Evolutionary conservation across 2,888 invertebrate genomes (phyloP).

Genomic region (Chrysotoxum bicinctum): DNA sequence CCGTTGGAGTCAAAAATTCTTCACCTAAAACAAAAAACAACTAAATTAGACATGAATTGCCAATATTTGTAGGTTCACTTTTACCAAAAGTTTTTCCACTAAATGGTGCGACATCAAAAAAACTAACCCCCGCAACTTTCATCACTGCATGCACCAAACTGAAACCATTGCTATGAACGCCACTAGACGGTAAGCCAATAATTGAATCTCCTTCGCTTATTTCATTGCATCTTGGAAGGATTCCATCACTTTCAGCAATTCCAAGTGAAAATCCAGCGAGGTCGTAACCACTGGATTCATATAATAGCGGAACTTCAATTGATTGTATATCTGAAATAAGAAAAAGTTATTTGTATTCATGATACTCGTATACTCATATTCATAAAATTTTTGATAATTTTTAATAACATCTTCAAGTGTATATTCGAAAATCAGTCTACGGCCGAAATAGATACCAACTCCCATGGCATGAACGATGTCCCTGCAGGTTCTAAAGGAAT

Average conservation of each 20-base stretch:
- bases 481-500: too few relatives aligned
- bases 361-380: too few relatives aligned
- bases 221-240: slow-evolving; percentile 88
- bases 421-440: too few relatives aligned
- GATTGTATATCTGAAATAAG: slow-evolving; percentile 90
- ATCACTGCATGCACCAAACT: slow-evolving; percentile 94
- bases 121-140: slow-evolving; percentile 86
- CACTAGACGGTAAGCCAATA: slow-evolving; percentile 94
- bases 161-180: slow-evolving; percentile 98
- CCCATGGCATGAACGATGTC: too few relatives aligned
- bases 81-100: slow-evolving; percentile 89
- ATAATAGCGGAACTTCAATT: slow-evolving; percentile 97
- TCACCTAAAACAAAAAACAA: slow-evolving; percentile 84
- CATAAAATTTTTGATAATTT: too few relatives aligned
- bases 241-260: slow-evolving; percentile 89
- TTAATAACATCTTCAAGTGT: too few relatives aligned
- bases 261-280: slow-evolving; percentile 98
- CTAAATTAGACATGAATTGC: slow-evolving; percentile 18
- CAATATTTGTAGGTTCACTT: background rate
- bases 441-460: too few relatives aligned
- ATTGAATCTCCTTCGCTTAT: slow-evolving; percentile 91
- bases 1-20: slow-evolving; percentile 94
- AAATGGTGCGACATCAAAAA: slow-evolving; percentile 88
- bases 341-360: background rate
- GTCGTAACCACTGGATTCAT: slow-evolving; percentile 93